Evolutionary conservation across 2,797 vertebrate genomes (phyloP).

Genomic region (Sebastes taczanowskii): DNA sequence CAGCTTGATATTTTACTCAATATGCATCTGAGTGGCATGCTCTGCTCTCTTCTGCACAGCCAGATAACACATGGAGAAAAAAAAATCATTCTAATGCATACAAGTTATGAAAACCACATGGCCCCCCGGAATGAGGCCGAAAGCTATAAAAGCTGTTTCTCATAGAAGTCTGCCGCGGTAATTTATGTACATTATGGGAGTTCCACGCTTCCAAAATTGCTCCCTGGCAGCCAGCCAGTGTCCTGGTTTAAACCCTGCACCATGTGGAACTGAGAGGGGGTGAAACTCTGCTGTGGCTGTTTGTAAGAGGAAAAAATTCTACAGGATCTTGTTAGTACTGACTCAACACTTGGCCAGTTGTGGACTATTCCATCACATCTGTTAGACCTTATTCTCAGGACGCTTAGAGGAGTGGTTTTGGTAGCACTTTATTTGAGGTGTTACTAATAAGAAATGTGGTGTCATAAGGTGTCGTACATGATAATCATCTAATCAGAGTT

Average conservation of each 20-base stretch:
- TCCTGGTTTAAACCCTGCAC: conserved; percentile 62
- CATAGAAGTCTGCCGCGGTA: conserved; percentile 17
- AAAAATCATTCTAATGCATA: conserved; percentile 10
- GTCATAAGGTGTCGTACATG: neutral
- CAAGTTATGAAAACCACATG: conserved; percentile 41
- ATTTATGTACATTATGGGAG: conserved; percentile 62
- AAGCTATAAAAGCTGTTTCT: conserved; percentile 24
- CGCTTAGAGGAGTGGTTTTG: neutral
- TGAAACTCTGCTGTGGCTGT: conserved; percentile 30
- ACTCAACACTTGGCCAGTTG: conserved; percentile 61
- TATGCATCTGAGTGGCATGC: neutral
- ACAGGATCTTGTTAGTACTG: conserved; percentile 52
- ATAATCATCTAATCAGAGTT: neutral
- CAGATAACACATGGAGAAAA: conserved; percentile 3
- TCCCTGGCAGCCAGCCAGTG: conserved; percentile 48
- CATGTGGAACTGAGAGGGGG: conserved; percentile 29
- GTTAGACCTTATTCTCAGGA: conserved; percentile 40
- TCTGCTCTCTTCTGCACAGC: neutral
- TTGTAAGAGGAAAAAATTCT: conserved; percentile 52
- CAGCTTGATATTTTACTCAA: neutral
- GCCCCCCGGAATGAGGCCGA: conserved; percentile 7
- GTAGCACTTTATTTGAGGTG: conserved; percentile 1
- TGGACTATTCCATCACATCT: conserved; percentile 57
- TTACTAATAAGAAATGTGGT: neutral
- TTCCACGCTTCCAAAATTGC: conserved; percentile 48